Conservation (phyloP, 2,113 vertebrate species). For the Mastomys natalensis region DNA sequence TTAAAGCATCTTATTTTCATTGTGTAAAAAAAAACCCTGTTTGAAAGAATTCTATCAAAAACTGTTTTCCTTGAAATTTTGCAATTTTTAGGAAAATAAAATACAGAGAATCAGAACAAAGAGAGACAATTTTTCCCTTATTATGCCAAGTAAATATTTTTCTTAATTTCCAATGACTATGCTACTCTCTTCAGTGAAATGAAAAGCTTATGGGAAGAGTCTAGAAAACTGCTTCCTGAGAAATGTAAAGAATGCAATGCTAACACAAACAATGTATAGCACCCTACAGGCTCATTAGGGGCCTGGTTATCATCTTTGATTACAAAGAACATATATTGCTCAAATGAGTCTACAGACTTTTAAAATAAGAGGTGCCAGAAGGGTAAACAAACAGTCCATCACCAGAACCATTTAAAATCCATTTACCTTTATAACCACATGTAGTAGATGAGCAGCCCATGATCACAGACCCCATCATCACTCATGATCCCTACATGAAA, state of each 20-base stretch:
- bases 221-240: neutral
- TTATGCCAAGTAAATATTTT: neutral
- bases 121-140: neutral
- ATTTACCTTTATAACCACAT: slow-evolving; percentile 55
- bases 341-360: slow-evolving; percentile 31
- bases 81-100: neutral
- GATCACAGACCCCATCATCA: neutral
- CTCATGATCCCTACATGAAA: slow-evolving; percentile 5
- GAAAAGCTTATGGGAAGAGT: neutral
- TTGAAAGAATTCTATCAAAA: neutral
- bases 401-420: slow-evolving; percentile 22
- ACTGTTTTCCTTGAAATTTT: slow-evolving; percentile 21
- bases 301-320: slow-evolving; percentile 53
- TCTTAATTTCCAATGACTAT: neutral
- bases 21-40: neutral
- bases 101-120: neutral
- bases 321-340: slow-evolving; percentile 46
- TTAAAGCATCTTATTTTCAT: neutral
- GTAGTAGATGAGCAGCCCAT: slow-evolving; percentile 24
- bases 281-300: slow-evolving; percentile 67
- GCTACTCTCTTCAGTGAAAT: neutral
- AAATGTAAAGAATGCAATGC: slow-evolving; percentile 39
- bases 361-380: slow-evolving; percentile 51
- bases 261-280: slow-evolving; percentile 7
- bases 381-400: slow-evolving; percentile 58